Percentiles rank a stretch among this genome's conserved stretches.
Evolutionary conservation across 2,888 invertebrate species (phyloP).

Genomic region (Agrotis exclamationis): DNA sequence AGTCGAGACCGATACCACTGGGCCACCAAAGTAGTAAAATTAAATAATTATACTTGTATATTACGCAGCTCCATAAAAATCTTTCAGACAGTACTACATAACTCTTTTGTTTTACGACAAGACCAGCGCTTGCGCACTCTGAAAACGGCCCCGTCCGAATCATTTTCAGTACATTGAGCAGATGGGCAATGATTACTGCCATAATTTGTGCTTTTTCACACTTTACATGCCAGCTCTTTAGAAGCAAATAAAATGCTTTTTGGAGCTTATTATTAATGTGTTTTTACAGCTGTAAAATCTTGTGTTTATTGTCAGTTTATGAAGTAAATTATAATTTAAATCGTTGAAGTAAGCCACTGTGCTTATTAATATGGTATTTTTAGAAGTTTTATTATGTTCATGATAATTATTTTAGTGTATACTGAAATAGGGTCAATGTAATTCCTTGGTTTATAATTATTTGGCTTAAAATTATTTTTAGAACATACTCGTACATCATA

Average conservation of each 20-base stretch:
- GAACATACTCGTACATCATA: no score
- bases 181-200: constrained; percentile 17
- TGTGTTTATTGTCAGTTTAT: constrained; percentile 19
- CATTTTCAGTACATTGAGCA: constrained; percentile 42
- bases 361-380: neutral
- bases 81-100: constrained; percentile 13
- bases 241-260: constrained; percentile 40
- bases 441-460: neutral
- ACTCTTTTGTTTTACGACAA: constrained; percentile 46
- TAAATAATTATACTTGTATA: no score
- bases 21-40: no score
- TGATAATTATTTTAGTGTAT: neutral
- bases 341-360: neutral
- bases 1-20: no score
- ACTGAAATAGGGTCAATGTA: neutral
- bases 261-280: neutral
- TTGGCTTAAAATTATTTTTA: no score
- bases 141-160: constrained; percentile 49
- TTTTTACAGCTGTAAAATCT: constrained; percentile 9
- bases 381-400: neutral
- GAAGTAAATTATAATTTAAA: neutral
- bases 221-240: constrained; percentile 27
- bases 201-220: constrained; percentile 30
- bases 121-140: constrained; percentile 27
- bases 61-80: constrained; percentile 8